Conservation (phyloP, 1,140 invertebrate genomes). For the Brachystomella parvula region DNA sequence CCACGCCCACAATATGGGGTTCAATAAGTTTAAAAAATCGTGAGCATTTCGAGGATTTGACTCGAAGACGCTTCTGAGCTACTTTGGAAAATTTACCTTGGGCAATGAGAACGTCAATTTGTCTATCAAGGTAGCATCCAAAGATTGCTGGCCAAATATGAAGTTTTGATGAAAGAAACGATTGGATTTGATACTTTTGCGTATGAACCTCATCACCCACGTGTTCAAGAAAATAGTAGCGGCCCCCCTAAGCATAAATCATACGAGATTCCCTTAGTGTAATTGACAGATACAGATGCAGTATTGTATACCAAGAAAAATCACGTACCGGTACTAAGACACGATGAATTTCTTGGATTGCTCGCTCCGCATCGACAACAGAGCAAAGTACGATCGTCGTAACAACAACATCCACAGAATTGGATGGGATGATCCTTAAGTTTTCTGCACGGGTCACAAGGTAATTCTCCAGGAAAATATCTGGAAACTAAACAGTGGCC, state of each 20-base stretch:
- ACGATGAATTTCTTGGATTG: slow-evolving; percentile 40
- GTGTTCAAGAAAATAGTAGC: slow-evolving; percentile 39
- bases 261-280: too few relatives aligned
- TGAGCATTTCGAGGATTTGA: not conserved
- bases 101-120: not conserved
- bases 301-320: too few relatives aligned
- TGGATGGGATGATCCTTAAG: slow-evolving; percentile 34
- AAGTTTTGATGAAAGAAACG: not conserved
- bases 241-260: slow-evolving; percentile 29
- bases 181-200: not conserved
- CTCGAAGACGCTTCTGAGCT: not conserved
- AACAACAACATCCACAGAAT: slow-evolving; percentile 41
- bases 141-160: slow-evolving; percentile 10
- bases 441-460: slow-evolving; percentile 37
- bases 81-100: not conserved
- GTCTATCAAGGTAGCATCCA: slow-evolving; percentile 1
- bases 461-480: slow-evolving; percentile 38
- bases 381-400: slow-evolving; percentile 40
- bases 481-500: slow-evolving; percentile 34
- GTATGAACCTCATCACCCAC: slow-evolving; percentile 12
- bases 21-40: not conserved
- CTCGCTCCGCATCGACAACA: slow-evolving; percentile 35
- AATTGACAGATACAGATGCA: too few relatives aligned
- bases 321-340: slow-evolving; percentile 40
- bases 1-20: not conserved